phyloP scores from a whole-genome alignment of 2,888 invertebrate species.

The Chalcis sispes region DNA sequence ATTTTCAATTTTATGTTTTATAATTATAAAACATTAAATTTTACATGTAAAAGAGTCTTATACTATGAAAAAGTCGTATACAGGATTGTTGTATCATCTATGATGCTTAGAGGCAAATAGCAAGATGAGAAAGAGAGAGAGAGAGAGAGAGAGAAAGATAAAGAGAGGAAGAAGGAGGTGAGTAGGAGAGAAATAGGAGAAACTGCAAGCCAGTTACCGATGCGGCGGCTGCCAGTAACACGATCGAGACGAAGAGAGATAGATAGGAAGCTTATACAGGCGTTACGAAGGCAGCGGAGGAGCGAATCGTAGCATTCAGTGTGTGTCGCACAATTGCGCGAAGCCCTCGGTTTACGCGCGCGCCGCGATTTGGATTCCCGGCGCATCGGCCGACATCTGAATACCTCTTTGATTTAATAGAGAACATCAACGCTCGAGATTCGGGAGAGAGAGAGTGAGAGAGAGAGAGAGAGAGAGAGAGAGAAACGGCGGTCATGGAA shows the following conservation, averaged over 20 bases:
- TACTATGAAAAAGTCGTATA: too few species aligned
- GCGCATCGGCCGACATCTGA: constrained; percentile 69
- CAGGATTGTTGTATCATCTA: too few species aligned
- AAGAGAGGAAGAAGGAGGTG: neutral
- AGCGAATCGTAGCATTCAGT: too few species aligned
- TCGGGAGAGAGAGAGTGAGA: neutral
- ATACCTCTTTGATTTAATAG: constrained; percentile 73
- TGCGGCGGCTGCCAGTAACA: neutral
- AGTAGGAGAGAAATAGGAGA: neutral
- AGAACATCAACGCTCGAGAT: constrained; percentile 62
- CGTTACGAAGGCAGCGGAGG: constrained; percentile 37
- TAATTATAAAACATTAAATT: too few species aligned
- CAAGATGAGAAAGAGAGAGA: neutral
- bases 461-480: neutral
- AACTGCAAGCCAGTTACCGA: neutral
- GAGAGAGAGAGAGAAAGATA: constrained; percentile 4
- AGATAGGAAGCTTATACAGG: constrained; percentile 54
- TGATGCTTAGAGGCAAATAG: neutral
- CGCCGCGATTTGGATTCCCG: constrained; percentile 69
- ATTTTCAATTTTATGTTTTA: too few species aligned
- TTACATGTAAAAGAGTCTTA: too few species aligned
- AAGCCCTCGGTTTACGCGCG: constrained; percentile 65
- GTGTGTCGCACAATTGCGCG: too few species aligned
- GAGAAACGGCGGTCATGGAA: neutral
- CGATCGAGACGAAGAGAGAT: constrained; percentile 43